Evolutionary conservation across 2,797 vertebrate species (phyloP), one percentile per base, ranked within the genome.

Genomic region (Chelon labrosus): DNA sequence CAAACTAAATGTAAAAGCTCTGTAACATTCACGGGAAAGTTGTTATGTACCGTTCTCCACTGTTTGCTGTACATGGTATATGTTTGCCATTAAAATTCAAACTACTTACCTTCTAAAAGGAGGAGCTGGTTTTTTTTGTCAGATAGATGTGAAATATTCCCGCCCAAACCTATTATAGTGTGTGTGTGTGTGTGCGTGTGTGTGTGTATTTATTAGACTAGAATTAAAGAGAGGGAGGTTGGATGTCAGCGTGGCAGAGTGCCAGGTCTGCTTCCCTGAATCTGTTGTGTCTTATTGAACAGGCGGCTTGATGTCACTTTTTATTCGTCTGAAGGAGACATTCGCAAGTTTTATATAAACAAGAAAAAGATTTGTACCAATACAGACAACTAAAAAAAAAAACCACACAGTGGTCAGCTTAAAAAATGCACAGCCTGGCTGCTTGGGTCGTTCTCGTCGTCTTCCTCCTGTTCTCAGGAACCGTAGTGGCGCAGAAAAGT

Each of bases 401-500:
- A n/a, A n/a, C n/a, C n/a, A n/a, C n/a, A 2, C n/a, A 39, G 13
- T 25, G 10, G 25, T 16, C 3, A 0, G 39, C 2, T 16, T 17
- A 5, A 11, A 16, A 5, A 4, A 31, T 31, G 31, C 31, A 31
- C 31, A 31, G 31, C 31, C 73, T 87, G 84, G 46, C 12, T 55
- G 10, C 75, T 13, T 31, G 9, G 20, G 37, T 38, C 0, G 5
- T 54, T 54, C 14, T 89, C 12, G 5, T 56, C 20, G 1, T 78
- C 41, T 0, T 88, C 59, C 49, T 91, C 41, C 51, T 44, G 13
- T 27, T 72, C 51, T 0, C 62, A 3, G 59, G 68, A 13, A 10
- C 71, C 0, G 77, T 61, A 25, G 62, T 50, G 16, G 75, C 67
- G 35, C 0, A 0, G 0, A 0, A 0, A 0, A 84, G 75, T 79